These are phyloP conservation scores for Malurus melanocephalus DNA, from an alignment of 2,113 vertebrate species.

Conservation along the genomic window DNA sequence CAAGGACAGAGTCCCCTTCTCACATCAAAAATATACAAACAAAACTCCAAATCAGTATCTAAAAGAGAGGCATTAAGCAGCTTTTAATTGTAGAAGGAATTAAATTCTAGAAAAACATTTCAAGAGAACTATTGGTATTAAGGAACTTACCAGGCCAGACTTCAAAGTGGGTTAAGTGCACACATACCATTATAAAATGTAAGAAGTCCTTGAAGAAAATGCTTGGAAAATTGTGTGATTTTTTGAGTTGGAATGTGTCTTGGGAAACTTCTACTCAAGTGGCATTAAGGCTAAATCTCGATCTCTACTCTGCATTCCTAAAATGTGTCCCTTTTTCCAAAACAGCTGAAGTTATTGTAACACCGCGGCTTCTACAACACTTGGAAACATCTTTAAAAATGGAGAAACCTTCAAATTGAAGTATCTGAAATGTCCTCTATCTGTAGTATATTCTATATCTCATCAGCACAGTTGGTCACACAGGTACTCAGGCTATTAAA, in stretches of 20 bases:
- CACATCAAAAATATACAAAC: neutral
- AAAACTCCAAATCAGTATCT: neutral
- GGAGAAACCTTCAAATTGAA: neutral
- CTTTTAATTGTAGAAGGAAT: neutral
- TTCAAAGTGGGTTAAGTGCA: neutral
- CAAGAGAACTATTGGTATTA: neutral
- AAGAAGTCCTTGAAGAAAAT: neutral
- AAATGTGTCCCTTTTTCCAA: neutral
- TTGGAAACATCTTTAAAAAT: neutral
- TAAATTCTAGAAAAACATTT: neutral
- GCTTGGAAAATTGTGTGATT: neutral
- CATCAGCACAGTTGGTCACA: neutral
- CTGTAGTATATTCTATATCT: neutral
- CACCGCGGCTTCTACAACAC: neutral
- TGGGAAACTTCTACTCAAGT: neutral
- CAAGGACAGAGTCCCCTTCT: neutral
- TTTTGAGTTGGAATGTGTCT: neutral
- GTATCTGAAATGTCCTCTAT: neutral
- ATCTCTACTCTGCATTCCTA: neutral
- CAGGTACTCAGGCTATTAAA: neutral
- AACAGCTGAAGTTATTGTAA: neutral
- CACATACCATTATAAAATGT: neutral
- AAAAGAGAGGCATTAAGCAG: neutral
- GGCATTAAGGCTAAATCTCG: neutral
- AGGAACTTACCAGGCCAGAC: neutral